Evolutionary conservation across 2,888 invertebrate species (phyloP), one percentile per base, ranked within the genome.

Genomic region (Pristionchus exspectatus): DNA sequence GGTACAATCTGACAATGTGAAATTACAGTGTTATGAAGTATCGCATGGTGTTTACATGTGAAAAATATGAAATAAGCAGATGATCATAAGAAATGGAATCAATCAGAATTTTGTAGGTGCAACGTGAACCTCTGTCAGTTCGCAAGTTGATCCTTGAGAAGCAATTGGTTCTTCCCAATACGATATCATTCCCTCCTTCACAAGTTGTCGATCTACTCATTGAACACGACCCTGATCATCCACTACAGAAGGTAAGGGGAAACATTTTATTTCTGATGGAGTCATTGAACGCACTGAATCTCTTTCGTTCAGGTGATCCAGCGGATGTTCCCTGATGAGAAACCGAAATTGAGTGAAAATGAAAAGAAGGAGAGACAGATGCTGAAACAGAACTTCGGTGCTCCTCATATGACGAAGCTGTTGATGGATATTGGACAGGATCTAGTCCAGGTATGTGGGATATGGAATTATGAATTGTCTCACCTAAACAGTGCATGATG

Each of bases 351-450:
- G 77, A 93, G 93, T 72, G 95, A 95, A 21, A 90, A 91, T 18
- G 95, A 95, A 88, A 92, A 92, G 44, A 91, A 91, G 38, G 94
- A 95, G 72, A 89, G 92, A 10, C 92, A 92, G 12, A 86, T 87
- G 27, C 74, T 94, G 27, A 94, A 94, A 90, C 38, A 66, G 59
- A 90, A 63, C 77, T 92, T 85, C 81, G 84, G 91, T 4, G 94
- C 93, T 7, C 95, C 95, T 14, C 90, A 93, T 84, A 94, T 95
- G 95, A 94, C 95, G 7, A 92, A 93, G 77, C 38, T 94, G 63
- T 90, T 95, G 74, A 90, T 93, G 88, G 94, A 94, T 27, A 94
- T 95, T 69, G 95, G 95, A 7, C 94, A 94, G 89, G 95, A 95
- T 89, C 91, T 95, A 50, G 94, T 94, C 0, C 94, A 85, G 85